Evolutionary conservation across 2,888 invertebrate genomes (phyloP).

Genomic region (Sminthurides aquaticus): DNA sequence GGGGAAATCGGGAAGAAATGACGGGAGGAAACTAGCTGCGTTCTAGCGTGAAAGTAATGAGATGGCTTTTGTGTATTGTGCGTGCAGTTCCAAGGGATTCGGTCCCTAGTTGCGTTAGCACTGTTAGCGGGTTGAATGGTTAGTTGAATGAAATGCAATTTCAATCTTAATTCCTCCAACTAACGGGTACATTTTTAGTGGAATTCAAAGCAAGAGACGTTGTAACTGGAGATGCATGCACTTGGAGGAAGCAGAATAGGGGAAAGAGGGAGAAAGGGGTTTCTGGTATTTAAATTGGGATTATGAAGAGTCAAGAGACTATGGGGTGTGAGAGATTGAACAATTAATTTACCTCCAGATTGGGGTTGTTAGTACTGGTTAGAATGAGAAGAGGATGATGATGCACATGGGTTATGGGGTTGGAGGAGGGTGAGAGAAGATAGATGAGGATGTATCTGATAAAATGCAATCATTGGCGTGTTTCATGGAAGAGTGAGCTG

Average conservation of each 20-base stretch:
- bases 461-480: background rate
- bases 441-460: background rate
- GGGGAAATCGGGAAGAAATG: background rate
- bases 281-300: constrained; percentile 28
- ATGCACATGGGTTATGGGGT: background rate
- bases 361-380: no score
- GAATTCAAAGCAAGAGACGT: no score
- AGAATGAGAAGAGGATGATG: no score
- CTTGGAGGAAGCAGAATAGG: no score
- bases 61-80: background rate
- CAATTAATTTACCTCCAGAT: background rate
- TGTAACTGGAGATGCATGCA: no score
- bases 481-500: no score
- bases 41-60: background rate
- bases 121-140: no score
- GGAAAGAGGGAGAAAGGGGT: background rate
- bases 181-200: no score
- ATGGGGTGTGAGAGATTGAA: background rate
- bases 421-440: background rate
- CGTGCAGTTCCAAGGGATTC: background rate
- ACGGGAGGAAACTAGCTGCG: background rate
- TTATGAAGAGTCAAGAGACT: constrained; percentile 18
- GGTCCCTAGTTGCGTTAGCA: background rate
- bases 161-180: no score
- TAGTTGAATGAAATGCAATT: no score